Evolutionary conservation across 2,113 vertebrate genomes (phyloP).

Genomic region (Amazona vittata): DNA sequence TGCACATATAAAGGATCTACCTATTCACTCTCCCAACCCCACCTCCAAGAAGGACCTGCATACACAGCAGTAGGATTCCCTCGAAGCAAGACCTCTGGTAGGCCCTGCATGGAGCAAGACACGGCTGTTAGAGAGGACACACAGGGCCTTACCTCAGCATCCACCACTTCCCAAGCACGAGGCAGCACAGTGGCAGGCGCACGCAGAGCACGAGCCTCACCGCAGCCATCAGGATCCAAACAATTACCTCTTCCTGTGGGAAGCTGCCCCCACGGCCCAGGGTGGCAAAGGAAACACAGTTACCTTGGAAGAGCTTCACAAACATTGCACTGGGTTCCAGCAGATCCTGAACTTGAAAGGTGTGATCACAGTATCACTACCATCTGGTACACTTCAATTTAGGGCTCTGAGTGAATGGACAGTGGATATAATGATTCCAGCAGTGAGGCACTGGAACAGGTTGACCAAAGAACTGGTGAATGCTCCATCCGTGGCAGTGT

Average conservation of each 20-base stretch:
- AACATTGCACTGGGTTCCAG: not conserved
- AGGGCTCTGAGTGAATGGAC: not conserved
- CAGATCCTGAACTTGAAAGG: not conserved
- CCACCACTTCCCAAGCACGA: rapidly evolving
- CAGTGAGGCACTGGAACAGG: not conserved
- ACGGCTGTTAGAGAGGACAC: not conserved
- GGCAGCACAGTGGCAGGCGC: not conserved
- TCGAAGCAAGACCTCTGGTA: rapidly evolving
- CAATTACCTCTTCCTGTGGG: not conserved
- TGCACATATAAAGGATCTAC: not conserved
- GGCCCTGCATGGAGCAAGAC: not conserved
- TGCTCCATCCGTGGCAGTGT: not conserved
- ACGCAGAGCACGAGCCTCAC: not conserved
- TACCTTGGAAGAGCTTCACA: not conserved
- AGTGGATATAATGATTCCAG: not conserved
- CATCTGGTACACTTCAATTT: rapidly evolving
- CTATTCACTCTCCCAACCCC: not conserved
- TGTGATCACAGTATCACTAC: rapidly evolving
- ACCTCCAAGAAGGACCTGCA: no score
- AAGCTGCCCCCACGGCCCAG: not conserved
- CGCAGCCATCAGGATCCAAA: not conserved
- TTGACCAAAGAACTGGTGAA: not conserved
- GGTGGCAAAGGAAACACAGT: not conserved
- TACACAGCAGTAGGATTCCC: rapidly evolving
- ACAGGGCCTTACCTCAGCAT: not conserved